phyloP scores from a whole-genome alignment of 2,797 vertebrate genomes.

The Adelosebastes latens region DNA sequence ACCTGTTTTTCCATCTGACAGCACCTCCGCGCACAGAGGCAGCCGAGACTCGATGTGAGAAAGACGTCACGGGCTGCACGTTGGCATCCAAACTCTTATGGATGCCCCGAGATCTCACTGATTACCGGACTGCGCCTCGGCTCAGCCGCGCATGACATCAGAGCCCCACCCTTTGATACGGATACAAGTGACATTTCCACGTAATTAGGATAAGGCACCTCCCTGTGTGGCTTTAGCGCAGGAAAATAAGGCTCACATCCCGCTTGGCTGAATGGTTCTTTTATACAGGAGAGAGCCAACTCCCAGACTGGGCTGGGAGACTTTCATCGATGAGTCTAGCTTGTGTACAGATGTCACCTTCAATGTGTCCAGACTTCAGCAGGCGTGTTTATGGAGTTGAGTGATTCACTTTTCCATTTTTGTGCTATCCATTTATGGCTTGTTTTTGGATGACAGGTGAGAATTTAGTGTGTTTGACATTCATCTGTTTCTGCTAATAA shows the following conservation, averaged over 20 bases:
- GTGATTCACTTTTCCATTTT: slow-evolving; percentile 63
- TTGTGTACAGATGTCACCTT: slow-evolving; percentile 73
- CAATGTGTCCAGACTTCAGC: slow-evolving; percentile 57
- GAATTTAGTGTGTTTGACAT: slow-evolving; percentile 34
- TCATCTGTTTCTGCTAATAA: slow-evolving; percentile 57
- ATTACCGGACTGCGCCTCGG: slow-evolving; percentile 45
- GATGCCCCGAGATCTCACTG: slow-evolving; percentile 51
- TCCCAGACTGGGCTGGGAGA: slow-evolving; percentile 67
- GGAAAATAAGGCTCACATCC: slow-evolving; percentile 79
- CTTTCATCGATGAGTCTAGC: slow-evolving; percentile 70
- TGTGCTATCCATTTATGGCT: slow-evolving; percentile 39
- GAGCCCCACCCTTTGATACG: slow-evolving; percentile 73
- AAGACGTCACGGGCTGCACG: slow-evolving; percentile 53
- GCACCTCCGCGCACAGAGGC: slow-evolving; percentile 29
- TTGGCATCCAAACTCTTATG: slow-evolving; percentile 37
- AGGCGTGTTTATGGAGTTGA: slow-evolving; percentile 58
- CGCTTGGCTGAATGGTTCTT: slow-evolving; percentile 74
- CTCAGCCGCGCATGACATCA: slow-evolving; percentile 69
- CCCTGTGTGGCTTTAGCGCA: slow-evolving; percentile 70
- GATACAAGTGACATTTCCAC: slow-evolving; percentile 79
- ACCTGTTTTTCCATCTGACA: slow-evolving; percentile 67
- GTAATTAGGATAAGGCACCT: slow-evolving; percentile 75
- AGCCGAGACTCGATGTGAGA: slow-evolving; percentile 41
- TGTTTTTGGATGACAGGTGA: slow-evolving; percentile 35
- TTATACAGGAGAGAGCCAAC: slow-evolving; percentile 66